Base-by-base conservation (phyloP, 2,113 vertebrate species). In the Anarrhichthys ocellatus region DNA sequence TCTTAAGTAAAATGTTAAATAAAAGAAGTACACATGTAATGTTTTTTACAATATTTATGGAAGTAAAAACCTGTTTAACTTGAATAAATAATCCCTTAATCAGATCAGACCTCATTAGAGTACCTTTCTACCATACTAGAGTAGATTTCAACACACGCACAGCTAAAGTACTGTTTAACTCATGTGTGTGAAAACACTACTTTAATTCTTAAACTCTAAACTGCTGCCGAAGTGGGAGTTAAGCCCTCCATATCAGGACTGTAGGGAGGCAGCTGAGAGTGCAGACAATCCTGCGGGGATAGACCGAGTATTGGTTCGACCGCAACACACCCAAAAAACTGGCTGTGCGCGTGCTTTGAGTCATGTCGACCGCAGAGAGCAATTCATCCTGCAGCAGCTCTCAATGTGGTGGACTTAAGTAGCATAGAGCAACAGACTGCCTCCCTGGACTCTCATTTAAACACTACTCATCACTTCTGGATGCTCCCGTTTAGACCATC, bases 331-430 rank as follows among this genome's bases (percentile, higher is more conserved):
- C 62, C 3, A 38, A 36, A 40, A 81, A 62, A 65, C 72, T 82
- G 82, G 29, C 82, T 79, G 77, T 88, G 83, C 73, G 61, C 24
- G 27, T 82, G 71, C 84, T 81, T 74, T 48, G 70, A 81, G 73
- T 92, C 78, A 85, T 73, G 81, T 73, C 2, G 24, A 82, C 88
- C 85, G 7, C 87, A 87, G 58, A 75, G 73, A 82, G 80, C 17
- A 52, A 81, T 87, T 78, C 78, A 89, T 80, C 69, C 69, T 42
- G 58, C 67, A 72, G 81, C 52, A 34, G 82, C 76, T 73, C 61
- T 56, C 36, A 34, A 42, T 27, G 61, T 68, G 40, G 63, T 32
- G 66, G 24, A n/a, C 5, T 68, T 56, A 64, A 80, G 85, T 63
- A 88, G 86, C 67, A 48, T 9, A 59, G 9, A 70, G 64, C 81